phyloP scores from a whole-genome alignment of 2,113 vertebrate species.

The Archilochus colubris region DNA sequence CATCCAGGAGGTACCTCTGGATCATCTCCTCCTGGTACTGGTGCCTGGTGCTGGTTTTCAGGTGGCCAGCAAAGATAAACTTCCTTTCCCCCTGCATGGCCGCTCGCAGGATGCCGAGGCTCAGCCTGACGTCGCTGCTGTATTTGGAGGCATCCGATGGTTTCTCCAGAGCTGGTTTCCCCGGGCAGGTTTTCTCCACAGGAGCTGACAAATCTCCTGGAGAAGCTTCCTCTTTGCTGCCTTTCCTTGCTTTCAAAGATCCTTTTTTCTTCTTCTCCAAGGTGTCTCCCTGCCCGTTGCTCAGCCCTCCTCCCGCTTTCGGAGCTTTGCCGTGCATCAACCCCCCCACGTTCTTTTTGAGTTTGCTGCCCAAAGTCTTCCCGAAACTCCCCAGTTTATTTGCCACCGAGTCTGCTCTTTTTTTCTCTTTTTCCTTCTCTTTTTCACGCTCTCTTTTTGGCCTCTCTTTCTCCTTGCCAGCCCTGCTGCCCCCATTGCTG shows the following conservation, averaged over 20 bases:
- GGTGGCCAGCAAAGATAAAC: conserved; percentile 87
- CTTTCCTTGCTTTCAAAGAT: conserved; percentile 84
- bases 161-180: conserved; percentile 58
- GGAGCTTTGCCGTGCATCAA: conserved; percentile 87
- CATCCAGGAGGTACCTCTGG: conserved; percentile 89
- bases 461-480: conserved; percentile 74
- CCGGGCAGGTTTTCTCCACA: conserved; percentile 66
- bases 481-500: conserved; percentile 79
- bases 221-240: conserved; percentile 84
- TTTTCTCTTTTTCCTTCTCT: conserved; percentile 87
- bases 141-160: conserved; percentile 81
- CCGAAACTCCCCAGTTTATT: conserved; percentile 97
- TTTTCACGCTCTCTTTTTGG: conserved; percentile 77
- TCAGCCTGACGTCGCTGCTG: conserved; percentile 88
- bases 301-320: conserved; percentile 47
- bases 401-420: conserved; percentile 91
- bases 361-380: conserved; percentile 93
- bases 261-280: conserved; percentile 91
- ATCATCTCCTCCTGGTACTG: conserved; percentile 99
- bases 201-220: conserved; percentile 28
- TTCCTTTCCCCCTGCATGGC: conserved; percentile 95
- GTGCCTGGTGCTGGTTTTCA: conserved; percentile 91
- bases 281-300: conserved; percentile 76
- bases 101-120: conserved; percentile 86
- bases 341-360: conserved; percentile 95